Evolutionary conservation across 2,113 vertebrate genomes (phyloP).

Genomic region (Sprattus sprattus): DNA sequence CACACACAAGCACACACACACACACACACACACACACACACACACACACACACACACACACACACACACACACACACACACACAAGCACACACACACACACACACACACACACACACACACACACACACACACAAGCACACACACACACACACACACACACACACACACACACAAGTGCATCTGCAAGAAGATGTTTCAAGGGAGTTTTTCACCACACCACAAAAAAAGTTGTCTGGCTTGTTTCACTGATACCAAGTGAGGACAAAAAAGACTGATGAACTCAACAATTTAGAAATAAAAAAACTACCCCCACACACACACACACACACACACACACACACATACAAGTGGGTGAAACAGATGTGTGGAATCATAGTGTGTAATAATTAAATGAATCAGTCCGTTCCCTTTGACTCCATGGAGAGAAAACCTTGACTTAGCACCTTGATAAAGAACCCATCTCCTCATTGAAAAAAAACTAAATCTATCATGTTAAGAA

Average conservation of each 20-base stretch:
- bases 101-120: no score
- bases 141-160: no score
- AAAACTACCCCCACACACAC: neutral
- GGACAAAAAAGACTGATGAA: neutral
- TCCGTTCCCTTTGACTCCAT: neutral
- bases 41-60: no score
- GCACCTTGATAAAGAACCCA: neutral
- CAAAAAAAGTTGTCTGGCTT: neutral
- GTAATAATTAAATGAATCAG: constrained; percentile 7
- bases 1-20: no score
- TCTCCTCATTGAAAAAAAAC: neutral
- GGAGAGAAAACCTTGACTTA: neutral
- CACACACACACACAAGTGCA: no score
- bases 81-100: no score
- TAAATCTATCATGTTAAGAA: neutral
- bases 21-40: no score
- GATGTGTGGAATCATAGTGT: constrained; percentile 8
- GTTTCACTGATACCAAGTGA: neutral
- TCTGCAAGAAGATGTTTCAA: neutral
- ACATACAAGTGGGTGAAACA: constrained; percentile 4
- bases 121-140: no score
- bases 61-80: no score
- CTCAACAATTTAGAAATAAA: neutral
- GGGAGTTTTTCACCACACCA: neutral
- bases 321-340: neutral